Evolutionary conservation across 2,797 vertebrate genomes (phyloP), one percentile per base, ranked within the genome.

Genomic region (Chaetodon trifasciatus): DNA sequence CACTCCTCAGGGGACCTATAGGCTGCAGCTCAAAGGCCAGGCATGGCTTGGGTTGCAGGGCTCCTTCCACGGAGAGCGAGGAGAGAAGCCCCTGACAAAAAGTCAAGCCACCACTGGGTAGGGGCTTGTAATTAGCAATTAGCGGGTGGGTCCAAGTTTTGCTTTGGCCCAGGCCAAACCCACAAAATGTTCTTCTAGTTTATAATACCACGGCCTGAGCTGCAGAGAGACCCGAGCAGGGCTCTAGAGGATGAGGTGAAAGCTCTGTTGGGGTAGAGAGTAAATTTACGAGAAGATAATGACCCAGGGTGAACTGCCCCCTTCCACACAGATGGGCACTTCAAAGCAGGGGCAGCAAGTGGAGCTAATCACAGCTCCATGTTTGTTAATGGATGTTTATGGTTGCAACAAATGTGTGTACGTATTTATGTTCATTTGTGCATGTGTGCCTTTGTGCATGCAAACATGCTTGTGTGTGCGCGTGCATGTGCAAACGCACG

Each of bases 111-210:
- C 93, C 83, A 76, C 92, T 90, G 93, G 94, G 94, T 94, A 95
- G 93, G 91, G 95, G 95, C 94, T 95, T 96, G 94, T 96, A 96
- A 96, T 96, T 96, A 95, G 93, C 94, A 95, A 96, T 96, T 96
- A 96, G 94, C 90, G 93, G 95, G 93, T 89, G 91, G 93, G 93
- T 96, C 94, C 94, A 95, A 94, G 92, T 95, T 96, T 95, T 94
- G 88, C 93, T 95, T 91, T 86, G 88, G 90, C 81, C 81, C 47
- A 58, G 75, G 94, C 95, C 94, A 96, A 96, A 96, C 86, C 96
- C 95, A 95, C 95, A 93, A 95, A 95, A 96, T 95, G 95, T 96
- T 95, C 94, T 95, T 81, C 89, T 91, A 91, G 92, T 94, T 95
- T 95, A 92, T 93, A 95, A 95, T 93, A 95, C 92, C 90, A 77